These are phyloP conservation scores for Bhutanitis thaidina DNA, from an alignment of 2,888 invertebrate genomes.

Conservation along the genomic window DNA sequence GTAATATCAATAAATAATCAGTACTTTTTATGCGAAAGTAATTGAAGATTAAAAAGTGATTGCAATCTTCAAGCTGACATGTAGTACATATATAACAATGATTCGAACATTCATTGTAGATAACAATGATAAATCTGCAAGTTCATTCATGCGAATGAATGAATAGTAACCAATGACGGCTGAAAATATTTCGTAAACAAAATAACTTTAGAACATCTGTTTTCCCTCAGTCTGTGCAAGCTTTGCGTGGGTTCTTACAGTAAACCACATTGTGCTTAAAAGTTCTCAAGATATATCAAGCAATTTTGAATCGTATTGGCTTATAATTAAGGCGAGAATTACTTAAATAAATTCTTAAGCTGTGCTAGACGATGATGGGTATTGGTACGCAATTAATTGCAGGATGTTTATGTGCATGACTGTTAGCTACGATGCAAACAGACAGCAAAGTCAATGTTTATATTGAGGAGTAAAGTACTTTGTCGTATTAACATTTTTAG, in stretches of 20 bases:
- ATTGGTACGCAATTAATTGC: constrained; percentile 48
- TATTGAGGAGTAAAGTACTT: constrained; percentile 10
- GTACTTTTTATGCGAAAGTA: too few species aligned
- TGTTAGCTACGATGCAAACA: constrained; percentile 24
- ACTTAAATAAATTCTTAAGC: not conserved
- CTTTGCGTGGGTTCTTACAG: constrained; percentile 24
- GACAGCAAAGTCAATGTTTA: constrained; percentile 19
- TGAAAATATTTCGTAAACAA: constrained; percentile 40
- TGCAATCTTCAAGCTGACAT: too few species aligned
- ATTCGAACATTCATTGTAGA: too few species aligned
- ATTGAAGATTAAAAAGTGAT: too few species aligned
- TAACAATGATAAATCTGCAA: too few species aligned
- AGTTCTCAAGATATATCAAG: not conserved
- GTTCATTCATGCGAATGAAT: too few species aligned
- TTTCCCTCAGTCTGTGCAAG: constrained; percentile 43
- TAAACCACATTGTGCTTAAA: constrained; percentile 9
- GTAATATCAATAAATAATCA: too few species aligned
- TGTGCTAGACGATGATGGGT: not conserved
- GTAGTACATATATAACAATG: too few species aligned
- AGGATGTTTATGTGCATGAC: constrained; percentile 54
- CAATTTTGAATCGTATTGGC: not conserved
- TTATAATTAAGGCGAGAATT: not conserved
- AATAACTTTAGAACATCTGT: constrained; percentile 55
- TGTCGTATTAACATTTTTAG: constrained; percentile 13
- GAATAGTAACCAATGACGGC: constrained; percentile 9